A percentile compares a stretch with the other conserved stretches of the same genome.
These are phyloP conservation scores for Melanargia galathea DNA, from an alignment of 2,888 invertebrate species.

Conservation along the genomic window DNA sequence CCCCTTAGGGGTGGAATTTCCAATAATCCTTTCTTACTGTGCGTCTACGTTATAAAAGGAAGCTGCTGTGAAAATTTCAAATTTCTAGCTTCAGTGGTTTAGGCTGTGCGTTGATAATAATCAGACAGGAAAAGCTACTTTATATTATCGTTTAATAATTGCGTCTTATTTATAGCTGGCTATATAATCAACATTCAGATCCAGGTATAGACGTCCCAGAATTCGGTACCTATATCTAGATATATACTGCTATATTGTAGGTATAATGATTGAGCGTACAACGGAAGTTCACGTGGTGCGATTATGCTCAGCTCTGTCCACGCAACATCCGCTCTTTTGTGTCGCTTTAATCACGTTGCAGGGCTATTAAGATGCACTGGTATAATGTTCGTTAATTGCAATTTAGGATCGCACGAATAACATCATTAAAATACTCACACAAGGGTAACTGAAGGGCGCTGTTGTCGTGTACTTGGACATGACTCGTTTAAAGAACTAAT, in stretches of 20 bases:
- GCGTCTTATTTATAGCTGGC: no score
- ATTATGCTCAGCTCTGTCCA: constrained; percentile 56
- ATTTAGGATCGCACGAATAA: constrained; percentile 37
- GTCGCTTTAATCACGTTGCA: constrained; percentile 52
- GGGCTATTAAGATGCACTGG: constrained; percentile 42
- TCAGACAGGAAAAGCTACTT: no score
- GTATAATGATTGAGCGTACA: constrained; percentile 27
- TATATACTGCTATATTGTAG: background rate
- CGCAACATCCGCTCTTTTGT: constrained; percentile 72
- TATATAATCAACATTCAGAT: background rate
- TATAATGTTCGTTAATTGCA: constrained; percentile 38
- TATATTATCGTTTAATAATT: background rate
- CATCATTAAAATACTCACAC: background rate
- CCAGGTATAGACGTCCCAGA: constrained; percentile 6
- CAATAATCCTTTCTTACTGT: no score
- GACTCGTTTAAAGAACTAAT: background rate
- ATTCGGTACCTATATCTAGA: background rate
- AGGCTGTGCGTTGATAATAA: no score
- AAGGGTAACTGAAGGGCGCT: background rate
- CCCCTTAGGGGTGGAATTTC: no score
- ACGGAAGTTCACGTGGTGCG: constrained; percentile 66
- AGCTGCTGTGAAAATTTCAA: no score
- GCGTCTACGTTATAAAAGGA: no score
- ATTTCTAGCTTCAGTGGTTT: no score
- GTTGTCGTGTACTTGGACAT: background rate